Evolutionary conservation across 1,140 invertebrate genomes (phyloP).

Genomic region (Archivesica marissinica): DNA sequence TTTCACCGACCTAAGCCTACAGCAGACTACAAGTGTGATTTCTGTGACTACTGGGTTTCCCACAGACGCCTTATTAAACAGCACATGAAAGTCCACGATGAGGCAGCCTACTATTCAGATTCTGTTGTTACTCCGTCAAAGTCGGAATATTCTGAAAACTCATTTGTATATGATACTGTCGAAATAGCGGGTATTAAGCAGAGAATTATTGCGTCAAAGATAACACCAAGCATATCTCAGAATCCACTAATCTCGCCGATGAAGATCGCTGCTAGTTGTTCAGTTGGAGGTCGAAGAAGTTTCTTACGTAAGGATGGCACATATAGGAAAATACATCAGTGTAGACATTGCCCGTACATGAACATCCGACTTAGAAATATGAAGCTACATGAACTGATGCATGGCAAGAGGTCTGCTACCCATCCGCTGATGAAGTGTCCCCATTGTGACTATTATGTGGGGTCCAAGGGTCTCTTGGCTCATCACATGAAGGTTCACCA

Average conservation of each 20-base stretch:
- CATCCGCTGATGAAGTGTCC: slow-evolving; percentile 89
- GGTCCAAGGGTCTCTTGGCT: slow-evolving; percentile 90
- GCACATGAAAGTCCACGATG: slow-evolving; percentile 90
- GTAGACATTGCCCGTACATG: slow-evolving; percentile 92
- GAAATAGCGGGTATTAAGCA: slow-evolving; percentile 81
- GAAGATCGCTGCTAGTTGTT: slow-evolving; percentile 76
- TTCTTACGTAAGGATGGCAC: slow-evolving; percentile 85
- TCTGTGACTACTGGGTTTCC: slow-evolving; percentile 93
- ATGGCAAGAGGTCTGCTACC: slow-evolving; percentile 85
- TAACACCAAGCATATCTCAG: slow-evolving; percentile 77
- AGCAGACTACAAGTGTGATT: slow-evolving; percentile 90
- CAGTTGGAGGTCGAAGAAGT: slow-evolving; percentile 73
- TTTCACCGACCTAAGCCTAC: slow-evolving; percentile 89
- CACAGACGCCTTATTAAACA: slow-evolving; percentile 91
- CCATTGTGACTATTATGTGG: slow-evolving; percentile 93
- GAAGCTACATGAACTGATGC: slow-evolving; percentile 94
- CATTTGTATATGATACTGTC: slow-evolving; percentile 77
- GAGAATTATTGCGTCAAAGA: slow-evolving; percentile 79
- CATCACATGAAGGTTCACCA: slow-evolving; percentile 92
- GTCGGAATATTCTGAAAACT: slow-evolving; percentile 75
- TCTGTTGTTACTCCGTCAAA: slow-evolving; percentile 75
- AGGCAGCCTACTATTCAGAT: slow-evolving; percentile 27
- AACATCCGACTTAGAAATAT: slow-evolving; percentile 90
- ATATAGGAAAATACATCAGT: slow-evolving; percentile 93
- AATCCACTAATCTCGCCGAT: slow-evolving; percentile 75